These are phyloP conservation scores for Aphodius granarius DNA, from an alignment of 2,888 invertebrate species.

Conservation along the genomic window DNA sequence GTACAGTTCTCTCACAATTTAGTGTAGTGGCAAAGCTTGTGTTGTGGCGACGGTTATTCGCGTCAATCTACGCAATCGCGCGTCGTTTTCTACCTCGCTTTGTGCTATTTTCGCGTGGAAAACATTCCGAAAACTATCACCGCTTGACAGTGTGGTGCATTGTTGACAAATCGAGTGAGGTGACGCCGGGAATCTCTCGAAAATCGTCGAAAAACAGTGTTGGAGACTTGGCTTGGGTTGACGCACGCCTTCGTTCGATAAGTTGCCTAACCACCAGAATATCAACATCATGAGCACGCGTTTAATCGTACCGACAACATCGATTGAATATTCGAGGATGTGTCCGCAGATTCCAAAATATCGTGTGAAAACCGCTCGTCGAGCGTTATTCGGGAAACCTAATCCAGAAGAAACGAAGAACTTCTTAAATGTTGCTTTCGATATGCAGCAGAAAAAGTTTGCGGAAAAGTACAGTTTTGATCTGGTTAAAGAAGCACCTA, in stretches of 20 bases:
- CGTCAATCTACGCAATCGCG: background rate
- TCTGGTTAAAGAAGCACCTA: background rate
- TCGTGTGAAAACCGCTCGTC: background rate
- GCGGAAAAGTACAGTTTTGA: conserved; percentile 5
- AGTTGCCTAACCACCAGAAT: background rate
- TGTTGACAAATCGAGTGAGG: background rate
- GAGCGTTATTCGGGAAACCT: conserved; percentile 3
- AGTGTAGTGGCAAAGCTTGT: background rate
- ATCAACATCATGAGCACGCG: conserved; percentile 8
- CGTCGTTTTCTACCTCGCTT: background rate
- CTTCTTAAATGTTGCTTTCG: background rate
- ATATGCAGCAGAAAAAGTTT: background rate
- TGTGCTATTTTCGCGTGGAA: background rate
- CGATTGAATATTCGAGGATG: background rate
- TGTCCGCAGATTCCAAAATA: background rate
- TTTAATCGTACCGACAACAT: background rate
- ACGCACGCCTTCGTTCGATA: background rate
- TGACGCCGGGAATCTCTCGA: background rate
- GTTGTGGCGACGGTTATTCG: background rate
- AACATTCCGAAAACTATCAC: background rate
- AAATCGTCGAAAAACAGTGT: background rate
- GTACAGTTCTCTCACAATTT: too few relatives aligned
- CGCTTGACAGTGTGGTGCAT: background rate
- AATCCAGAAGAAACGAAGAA: background rate
- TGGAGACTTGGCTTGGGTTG: conserved; percentile 4